Conservation (phyloP, 2,888 invertebrate genomes). For the Bedellia somnulentella region DNA sequence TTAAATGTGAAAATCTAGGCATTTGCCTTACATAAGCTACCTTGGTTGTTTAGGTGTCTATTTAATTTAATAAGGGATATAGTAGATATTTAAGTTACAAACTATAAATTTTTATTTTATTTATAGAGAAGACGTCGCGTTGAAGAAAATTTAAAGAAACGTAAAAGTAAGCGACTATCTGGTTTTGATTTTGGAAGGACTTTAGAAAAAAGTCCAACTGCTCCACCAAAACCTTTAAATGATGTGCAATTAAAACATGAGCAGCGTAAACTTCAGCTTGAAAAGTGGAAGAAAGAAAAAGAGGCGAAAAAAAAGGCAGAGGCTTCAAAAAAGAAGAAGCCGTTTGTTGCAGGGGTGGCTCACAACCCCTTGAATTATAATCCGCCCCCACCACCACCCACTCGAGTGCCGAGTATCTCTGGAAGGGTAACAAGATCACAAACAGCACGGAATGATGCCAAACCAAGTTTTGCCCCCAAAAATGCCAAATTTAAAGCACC, state of each 20-base stretch:
- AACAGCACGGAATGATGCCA: constrained; percentile 15
- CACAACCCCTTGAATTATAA: constrained; percentile 25
- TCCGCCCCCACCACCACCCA: constrained; percentile 24
- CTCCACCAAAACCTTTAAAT: constrained; percentile 13
- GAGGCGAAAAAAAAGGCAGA: constrained; percentile 32
- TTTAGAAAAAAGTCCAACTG: constrained; percentile 20
- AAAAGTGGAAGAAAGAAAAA: constrained; percentile 46
- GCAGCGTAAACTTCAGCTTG: constrained; percentile 28
- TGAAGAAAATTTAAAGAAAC: constrained; percentile 21
- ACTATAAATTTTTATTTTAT: no score
- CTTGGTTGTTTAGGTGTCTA: background rate
- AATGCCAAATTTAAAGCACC: constrained; percentile 20
- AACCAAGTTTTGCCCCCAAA: constrained; percentile 49
- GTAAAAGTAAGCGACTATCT: constrained; percentile 27
- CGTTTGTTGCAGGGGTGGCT: constrained; percentile 31
- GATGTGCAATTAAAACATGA: constrained; percentile 21
- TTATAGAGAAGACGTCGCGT: constrained; percentile 33
- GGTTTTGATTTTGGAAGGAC: constrained; percentile 31
- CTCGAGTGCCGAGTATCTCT: constrained; percentile 23
- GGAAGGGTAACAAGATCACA: constrained; percentile 40
- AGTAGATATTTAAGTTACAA: no score
- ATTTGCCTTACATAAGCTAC: no score
- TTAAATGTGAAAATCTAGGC: no score
- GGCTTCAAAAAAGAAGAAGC: constrained; percentile 32
- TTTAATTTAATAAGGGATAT: no score